Base-by-base conservation (phyloP, 2,888 invertebrate species). In the Cremastinae sp. region DNA sequence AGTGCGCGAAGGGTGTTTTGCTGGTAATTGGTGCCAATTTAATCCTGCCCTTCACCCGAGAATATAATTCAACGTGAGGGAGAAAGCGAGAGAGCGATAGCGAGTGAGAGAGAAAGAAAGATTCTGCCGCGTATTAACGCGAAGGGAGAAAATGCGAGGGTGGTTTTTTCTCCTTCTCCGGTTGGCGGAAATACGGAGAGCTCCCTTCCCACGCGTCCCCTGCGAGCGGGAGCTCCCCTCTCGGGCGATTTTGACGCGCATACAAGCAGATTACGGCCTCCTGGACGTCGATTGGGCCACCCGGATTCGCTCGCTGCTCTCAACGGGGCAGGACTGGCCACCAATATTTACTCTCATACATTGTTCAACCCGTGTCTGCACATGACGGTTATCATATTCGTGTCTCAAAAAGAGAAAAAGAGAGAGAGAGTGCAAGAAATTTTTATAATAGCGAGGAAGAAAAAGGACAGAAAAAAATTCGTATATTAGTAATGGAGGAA, bases 1-100 rank as follows among this genome's bases (percentile, higher is more conserved):
- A 89, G 82, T 82, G 82, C 83, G 85, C 80, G 82, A 83, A 89
- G 89, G 89, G 89, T 88, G 91, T 91, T 92, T 92, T 92, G 90
- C 92, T 92, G 92, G 92, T 92, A 92, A 92, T 92, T 92, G 92
- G 92, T 92, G 92, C 92, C 92, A 92, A 92, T 92, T 92, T 92
- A 91, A 91, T 91, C 91, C 91, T 91, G 91, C 92, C 91, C 92
- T 91, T 91, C 91, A 85, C 86, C 83, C 83, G 84, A 83, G 85
- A 58, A 66, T 75, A 61, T 68, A 68, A 68, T 47, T 58, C 47
- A n/a, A 35, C 45, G 35, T 20, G 10, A 7, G 9, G 2, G 37
- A 68, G 47, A 58, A 22, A 9, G 35, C n/a, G 8, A 68, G 20
- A n/a, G 43, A 12, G 39, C 10, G 28, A 5, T 2, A 28, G 18